A percentile compares a stretch with the other conserved stretches of the same genome.
Evolutionary conservation across 2,888 invertebrate genomes (phyloP).

Genomic region (Nineta flava): DNA sequence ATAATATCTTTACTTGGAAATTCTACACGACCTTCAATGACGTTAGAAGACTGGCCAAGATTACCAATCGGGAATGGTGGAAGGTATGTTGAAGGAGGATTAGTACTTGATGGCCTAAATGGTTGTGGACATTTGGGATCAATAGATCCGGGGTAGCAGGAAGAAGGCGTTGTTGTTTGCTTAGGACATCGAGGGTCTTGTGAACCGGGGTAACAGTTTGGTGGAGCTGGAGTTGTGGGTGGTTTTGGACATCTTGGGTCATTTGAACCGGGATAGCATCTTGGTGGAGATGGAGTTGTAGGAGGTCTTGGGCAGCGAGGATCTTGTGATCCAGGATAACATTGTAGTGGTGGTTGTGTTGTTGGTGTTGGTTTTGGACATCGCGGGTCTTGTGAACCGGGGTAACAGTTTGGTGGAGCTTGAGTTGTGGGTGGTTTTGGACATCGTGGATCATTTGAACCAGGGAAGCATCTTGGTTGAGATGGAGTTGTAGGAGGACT

Average conservation of each 20-base stretch:
- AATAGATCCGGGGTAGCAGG: slow-evolving; percentile 28
- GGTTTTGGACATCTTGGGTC: slow-evolving; percentile 20
- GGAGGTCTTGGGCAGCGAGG: slow-evolving; percentile 19
- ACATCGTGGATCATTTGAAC: slow-evolving; percentile 20
- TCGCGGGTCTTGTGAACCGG: slow-evolving; percentile 16
- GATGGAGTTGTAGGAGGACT: slow-evolving; percentile 20
- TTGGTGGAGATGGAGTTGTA: slow-evolving; percentile 11
- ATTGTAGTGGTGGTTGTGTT: slow-evolving; percentile 14
- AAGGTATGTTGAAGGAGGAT: slow-evolving; percentile 26
- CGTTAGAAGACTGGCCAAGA: slow-evolving; percentile 8
- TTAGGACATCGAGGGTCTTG: slow-evolving; percentile 20
- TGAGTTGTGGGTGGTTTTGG: slow-evolving; percentile 18
- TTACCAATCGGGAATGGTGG: slow-evolving; percentile 27
- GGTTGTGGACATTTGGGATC: slow-evolving; percentile 26
- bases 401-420: slow-evolving; percentile 20
- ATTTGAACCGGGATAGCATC: slow-evolving; percentile 21
- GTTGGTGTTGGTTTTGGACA: slow-evolving; percentile 16
- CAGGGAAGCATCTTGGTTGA: slow-evolving; percentile 18
- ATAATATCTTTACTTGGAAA: slow-evolving; percentile 20
- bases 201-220: slow-evolving; percentile 22
- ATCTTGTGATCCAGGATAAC: slow-evolving; percentile 19
- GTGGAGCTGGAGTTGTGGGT: slow-evolving; percentile 13
- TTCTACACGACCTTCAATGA: slow-evolving; percentile 16
- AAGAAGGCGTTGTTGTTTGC: slow-evolving; percentile 17
- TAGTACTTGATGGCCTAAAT: slow-evolving; percentile 14